These are phyloP conservation scores for Digitonthophagus gazella DNA, from an alignment of 2,888 invertebrate species.

Conservation along the genomic window DNA sequence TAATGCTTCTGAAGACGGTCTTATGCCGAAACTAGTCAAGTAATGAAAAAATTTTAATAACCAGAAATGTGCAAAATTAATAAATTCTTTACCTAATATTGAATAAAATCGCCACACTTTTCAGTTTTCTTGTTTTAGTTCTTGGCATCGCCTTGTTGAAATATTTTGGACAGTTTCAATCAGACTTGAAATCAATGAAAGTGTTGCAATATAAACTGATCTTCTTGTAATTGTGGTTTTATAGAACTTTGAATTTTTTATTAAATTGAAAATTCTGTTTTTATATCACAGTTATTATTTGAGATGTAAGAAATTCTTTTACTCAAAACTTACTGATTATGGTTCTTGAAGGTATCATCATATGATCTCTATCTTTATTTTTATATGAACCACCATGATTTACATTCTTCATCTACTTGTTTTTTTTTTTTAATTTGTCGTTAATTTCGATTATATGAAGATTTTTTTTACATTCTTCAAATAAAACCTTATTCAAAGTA, in stretches of 20 bases:
- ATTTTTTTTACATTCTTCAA: conserved; percentile 51
- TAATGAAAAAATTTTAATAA: no score
- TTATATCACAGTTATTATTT: conserved; percentile 55
- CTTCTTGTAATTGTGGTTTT: conserved; percentile 57
- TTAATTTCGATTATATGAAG: conserved; percentile 63
- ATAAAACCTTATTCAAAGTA: background rate
- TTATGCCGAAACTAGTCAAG: no score
- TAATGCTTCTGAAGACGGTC: no score
- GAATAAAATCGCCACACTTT: conserved; percentile 39
- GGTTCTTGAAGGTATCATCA: conserved; percentile 83
- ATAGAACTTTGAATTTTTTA: conserved; percentile 48
- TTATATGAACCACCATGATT: conserved; percentile 84
- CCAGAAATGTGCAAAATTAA: no score
- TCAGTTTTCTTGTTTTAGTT: conserved; percentile 45
- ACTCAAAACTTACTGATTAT: conserved; percentile 74
- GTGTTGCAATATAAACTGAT: conserved; percentile 56
- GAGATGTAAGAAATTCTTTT: conserved; percentile 75
- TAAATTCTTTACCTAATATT: no score
- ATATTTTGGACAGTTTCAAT: conserved; percentile 69
- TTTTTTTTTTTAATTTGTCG: conserved; percentile 73
- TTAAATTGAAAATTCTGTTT: conserved; percentile 45
- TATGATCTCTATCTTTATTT: conserved; percentile 82
- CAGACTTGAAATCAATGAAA: conserved; percentile 50
- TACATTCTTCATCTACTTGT: conserved; percentile 76
- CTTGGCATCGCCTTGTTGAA: conserved; percentile 54